phyloP scores from a whole-genome alignment of 2,113 vertebrate genomes.

The Siphamia tubifer region DNA sequence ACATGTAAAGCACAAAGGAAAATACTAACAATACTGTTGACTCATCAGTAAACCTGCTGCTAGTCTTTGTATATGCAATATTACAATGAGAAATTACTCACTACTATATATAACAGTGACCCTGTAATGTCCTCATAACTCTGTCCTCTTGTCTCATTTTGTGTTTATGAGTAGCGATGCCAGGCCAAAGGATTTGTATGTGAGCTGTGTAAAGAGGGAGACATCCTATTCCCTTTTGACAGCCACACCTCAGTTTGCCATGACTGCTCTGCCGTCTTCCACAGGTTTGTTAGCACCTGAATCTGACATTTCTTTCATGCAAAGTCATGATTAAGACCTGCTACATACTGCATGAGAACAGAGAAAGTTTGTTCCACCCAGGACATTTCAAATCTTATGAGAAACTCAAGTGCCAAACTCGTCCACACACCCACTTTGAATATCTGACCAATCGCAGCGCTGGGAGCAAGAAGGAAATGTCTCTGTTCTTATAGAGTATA shows the following conservation, averaged over 20 bases:
- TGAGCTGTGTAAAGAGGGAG: conserved; percentile 97
- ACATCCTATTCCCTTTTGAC: conserved; percentile 96
- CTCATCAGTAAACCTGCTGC: too few relatives aligned
- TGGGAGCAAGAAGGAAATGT: too few relatives aligned
- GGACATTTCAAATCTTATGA: too few relatives aligned
- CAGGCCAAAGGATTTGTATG: conserved; percentile 98
- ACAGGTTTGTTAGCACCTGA: conserved; percentile 83
- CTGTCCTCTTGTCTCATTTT: background rate
- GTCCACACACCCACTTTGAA: too few relatives aligned
- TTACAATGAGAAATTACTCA: background rate
- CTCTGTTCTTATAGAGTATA: too few relatives aligned
- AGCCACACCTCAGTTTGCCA: conserved; percentile 96
- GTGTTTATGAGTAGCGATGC: conserved; percentile 81
- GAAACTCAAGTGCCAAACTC: too few relatives aligned
- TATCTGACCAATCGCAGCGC: too few relatives aligned
- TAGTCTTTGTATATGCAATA: too few relatives aligned
- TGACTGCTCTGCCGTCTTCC: conserved; percentile 95
- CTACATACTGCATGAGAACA: too few relatives aligned
- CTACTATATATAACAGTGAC: background rate
- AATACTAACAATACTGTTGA: background rate
- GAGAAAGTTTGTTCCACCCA: too few relatives aligned
- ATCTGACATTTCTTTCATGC: background rate
- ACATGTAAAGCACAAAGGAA: too few relatives aligned
- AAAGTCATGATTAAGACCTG: too few relatives aligned
- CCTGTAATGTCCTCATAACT: background rate